Conservation (phyloP, 2,113 vertebrate genomes). For the Riparia riparia region DNA sequence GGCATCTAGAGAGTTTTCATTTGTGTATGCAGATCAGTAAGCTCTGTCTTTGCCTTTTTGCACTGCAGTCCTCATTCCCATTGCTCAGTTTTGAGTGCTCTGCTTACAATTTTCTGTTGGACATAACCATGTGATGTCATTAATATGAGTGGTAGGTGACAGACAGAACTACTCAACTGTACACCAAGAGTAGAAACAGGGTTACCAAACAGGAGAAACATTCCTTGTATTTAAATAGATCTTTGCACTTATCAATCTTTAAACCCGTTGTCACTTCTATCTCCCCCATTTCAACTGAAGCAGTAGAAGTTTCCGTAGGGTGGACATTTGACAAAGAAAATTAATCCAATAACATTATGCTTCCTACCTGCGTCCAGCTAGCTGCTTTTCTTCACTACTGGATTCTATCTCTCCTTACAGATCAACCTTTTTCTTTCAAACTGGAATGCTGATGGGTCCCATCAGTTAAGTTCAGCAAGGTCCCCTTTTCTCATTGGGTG, state of each 20-base stretch:
- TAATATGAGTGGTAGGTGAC: neutral
- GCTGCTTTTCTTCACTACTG: neutral
- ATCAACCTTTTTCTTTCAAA: neutral
- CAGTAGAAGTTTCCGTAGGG: neutral
- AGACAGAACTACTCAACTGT: neutral
- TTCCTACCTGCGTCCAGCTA: neutral
- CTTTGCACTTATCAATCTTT: neutral
- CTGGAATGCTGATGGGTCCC: neutral
- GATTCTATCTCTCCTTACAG: neutral
- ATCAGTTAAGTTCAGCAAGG: neutral
- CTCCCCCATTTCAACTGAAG: neutral
- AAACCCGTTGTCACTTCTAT: neutral
- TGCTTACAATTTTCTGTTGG: neutral
- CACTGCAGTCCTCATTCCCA: neutral
- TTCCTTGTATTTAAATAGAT: neutral
- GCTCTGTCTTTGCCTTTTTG: neutral
- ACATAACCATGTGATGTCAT: neutral
- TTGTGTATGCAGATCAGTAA: neutral
- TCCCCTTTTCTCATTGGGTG: neutral
- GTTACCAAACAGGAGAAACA: neutral
- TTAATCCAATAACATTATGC: rapidly evolving
- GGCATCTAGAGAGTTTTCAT: neutral
- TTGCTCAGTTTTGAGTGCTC: neutral
- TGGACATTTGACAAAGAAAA: neutral
- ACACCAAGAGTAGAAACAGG: neutral